Evolutionary conservation across 2,797 vertebrate species (phyloP).

Genomic region (Tenualosa thibaudeaui): DNA sequence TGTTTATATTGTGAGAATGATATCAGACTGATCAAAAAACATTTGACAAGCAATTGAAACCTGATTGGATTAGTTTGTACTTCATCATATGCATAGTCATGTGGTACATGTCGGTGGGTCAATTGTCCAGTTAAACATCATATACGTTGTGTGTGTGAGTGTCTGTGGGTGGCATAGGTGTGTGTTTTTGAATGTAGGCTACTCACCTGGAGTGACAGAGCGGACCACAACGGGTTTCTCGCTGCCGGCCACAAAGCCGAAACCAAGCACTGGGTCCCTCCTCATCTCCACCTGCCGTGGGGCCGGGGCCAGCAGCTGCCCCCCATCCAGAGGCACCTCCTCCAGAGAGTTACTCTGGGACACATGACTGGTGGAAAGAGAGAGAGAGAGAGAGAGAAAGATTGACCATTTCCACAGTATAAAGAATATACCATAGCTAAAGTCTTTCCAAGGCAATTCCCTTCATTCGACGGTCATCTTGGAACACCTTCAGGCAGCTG

Average conservation of each 20-base stretch:
- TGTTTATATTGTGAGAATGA: neutral
- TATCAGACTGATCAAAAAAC: neutral
- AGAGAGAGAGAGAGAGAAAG: neutral
- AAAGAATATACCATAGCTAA: too few species aligned
- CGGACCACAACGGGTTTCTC: slow-evolving; percentile 98
- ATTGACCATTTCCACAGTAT: neutral
- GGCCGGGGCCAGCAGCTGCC: slow-evolving; percentile 87
- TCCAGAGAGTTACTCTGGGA: slow-evolving; percentile 90
- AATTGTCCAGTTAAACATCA: neutral
- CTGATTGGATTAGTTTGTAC: neutral
- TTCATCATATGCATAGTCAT: neutral
- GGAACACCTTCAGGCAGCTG: too few species aligned
- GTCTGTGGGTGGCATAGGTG: too few species aligned
- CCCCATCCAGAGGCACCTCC: slow-evolving; percentile 90
- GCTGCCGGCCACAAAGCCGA: slow-evolving; percentile 98
- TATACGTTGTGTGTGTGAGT: neutral
- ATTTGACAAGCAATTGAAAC: neutral
- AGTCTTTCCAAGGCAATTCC: too few species aligned
- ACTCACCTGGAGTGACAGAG: slow-evolving; percentile 95
- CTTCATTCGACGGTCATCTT: too few species aligned
- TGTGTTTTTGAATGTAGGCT: neutral
- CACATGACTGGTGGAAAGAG: slow-evolving; percentile 80
- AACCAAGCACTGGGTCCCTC: slow-evolving; percentile 96
- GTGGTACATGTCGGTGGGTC: neutral
- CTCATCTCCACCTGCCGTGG: slow-evolving; percentile 97